Conservation (phyloP, 1,140 invertebrate species). For the Sarcophaga peregrina region DNA sequence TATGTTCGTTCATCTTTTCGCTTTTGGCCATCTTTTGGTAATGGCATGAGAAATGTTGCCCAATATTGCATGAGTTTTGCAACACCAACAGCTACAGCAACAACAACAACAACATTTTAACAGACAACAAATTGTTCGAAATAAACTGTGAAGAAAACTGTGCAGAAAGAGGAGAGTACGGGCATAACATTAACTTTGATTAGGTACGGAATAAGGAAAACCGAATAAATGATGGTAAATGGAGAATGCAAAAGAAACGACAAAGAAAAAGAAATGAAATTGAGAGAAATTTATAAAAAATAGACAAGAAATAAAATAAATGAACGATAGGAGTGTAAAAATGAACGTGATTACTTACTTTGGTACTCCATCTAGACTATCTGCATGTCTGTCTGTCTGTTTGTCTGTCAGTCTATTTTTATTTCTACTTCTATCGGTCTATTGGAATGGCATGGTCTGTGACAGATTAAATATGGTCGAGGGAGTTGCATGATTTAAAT, state of each 20-base stretch:
- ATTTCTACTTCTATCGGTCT: too few relatives aligned
- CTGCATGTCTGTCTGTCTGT: background rate
- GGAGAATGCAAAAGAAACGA: background rate
- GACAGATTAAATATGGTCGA: conserved; percentile 40
- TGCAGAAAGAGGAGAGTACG: conserved; percentile 10
- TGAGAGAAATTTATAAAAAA: background rate
- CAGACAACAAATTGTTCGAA: conserved; percentile 39
- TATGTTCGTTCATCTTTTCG: background rate
- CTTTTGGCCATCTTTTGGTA: background rate
- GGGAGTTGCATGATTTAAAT: conserved; percentile 42
- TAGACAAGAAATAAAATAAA: background rate
- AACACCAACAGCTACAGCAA: background rate
- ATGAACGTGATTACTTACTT: conserved; percentile 33
- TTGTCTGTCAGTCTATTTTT: background rate
- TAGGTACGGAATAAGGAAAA: background rate
- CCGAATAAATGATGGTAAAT: background rate
- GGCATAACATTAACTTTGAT: conserved; percentile 31
- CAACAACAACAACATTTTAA: conserved; percentile 7
- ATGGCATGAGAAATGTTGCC: conserved; percentile 28
- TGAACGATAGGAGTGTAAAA: conserved; percentile 6
- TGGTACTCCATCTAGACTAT: background rate
- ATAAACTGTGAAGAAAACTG: background rate
- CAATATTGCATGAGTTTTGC: background rate
- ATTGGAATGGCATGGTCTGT: background rate
- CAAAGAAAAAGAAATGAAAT: background rate